These are phyloP conservation scores for Thamnophis elegans DNA, from an alignment of 2,797 vertebrate species.

Conservation along the genomic window DNA sequence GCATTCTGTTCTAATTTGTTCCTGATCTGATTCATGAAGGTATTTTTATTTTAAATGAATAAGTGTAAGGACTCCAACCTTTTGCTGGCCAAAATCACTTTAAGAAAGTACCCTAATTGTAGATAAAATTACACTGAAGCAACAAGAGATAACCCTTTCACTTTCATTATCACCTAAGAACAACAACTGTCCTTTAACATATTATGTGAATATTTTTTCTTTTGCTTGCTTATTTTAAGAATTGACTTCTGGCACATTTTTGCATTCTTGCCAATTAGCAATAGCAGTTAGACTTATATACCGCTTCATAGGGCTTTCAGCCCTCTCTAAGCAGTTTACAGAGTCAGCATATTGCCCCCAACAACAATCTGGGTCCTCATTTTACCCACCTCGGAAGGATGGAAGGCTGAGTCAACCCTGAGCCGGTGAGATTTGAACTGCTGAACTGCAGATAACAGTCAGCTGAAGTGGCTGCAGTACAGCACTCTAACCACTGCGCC, in stretches of 20 bases:
- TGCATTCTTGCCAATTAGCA: neutral
- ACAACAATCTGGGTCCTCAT: no score
- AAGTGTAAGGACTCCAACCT: neutral
- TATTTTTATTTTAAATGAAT: neutral
- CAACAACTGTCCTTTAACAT: neutral
- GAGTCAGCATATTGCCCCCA: no score
- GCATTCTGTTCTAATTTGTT: neutral
- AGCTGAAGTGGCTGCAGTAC: no score
- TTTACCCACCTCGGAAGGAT: no score
- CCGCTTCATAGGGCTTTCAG: no score
- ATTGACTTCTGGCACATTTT: neutral
- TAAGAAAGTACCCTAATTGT: neutral
- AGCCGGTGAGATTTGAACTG: no score
- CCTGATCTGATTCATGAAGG: neutral
- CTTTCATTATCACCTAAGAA: neutral
- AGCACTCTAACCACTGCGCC: no score
- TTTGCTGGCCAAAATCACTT: neutral
- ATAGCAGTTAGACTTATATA: no score
- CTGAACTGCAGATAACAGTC: no score
- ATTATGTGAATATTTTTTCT: neutral
- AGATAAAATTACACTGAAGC: neutral
- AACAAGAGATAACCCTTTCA: neutral
- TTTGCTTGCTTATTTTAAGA: neutral
- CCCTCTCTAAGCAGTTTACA: no score
- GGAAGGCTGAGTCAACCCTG: no score